Evolutionary conservation across 2,797 vertebrate genomes (phyloP), one percentile per base, ranked within the genome.

Genomic region (Carduelis carduelis): DNA sequence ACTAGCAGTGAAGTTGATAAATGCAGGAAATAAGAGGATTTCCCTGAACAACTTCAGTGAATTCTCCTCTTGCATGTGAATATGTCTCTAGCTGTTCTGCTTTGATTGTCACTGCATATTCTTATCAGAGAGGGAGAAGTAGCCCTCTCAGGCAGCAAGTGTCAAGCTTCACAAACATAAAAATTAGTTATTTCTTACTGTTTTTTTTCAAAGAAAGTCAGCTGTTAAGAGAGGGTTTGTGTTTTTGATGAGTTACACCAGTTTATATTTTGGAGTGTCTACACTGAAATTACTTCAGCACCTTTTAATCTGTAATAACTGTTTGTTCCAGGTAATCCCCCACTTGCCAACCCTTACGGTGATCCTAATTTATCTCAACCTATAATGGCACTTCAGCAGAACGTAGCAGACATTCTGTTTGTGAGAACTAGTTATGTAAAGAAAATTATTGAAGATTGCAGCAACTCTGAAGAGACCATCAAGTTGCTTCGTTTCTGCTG

Each of bases 381-480:
- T 69, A 99, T 99, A 97, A 99, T 99, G 99, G 98, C 99, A 88
- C 98, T 99, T 97, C 99, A 99, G 98, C 99, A 99, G 97, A 98
- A 99, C 66, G 99, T 99, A 96, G 99, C 99, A 59, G 99, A 99
- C 96, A 99, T 99, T 97, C 98, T 99, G 96, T 99, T 99, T 97
- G 99, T 99, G 94, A 99, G 99, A 98, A 99, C 99, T 92, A 99
- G 99, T 98, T 99, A 99, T 5, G 99, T 99, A 95, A 99, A 99
- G 98, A 99, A 99, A 98, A 99, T 99, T 83, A 99, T 99, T 77
- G 99, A 99, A 97, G 99, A 99, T 95, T 99, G 99, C 97, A 99
- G 99, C 98, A 99, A 99, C 98, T 99, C 99, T 1, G 99, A 99
- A 94, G 99, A 99, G 97, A 99, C 99, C 0, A 99, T 99, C 96